A percentile compares a stretch with the other conserved stretches of the same genome.
phyloP scores from a whole-genome alignment of 2,888 invertebrate genomes.

The Drosophila anomalata region DNA sequence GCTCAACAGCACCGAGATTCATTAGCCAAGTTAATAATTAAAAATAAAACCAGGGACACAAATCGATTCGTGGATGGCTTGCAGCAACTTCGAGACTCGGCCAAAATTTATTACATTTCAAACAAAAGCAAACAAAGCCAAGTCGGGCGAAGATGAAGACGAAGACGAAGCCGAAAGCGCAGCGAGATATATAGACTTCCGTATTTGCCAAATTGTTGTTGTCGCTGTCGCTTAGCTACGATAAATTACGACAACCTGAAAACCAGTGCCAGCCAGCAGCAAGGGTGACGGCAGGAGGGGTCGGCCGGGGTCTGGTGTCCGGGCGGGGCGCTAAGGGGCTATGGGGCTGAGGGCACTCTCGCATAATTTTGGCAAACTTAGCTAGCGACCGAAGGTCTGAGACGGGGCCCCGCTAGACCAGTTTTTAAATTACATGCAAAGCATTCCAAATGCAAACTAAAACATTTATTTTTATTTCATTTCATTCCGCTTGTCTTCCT shows the following conservation, averaged over 20 bases:
- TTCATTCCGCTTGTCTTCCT: constrained; percentile 69
- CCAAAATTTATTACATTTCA: constrained; percentile 59
- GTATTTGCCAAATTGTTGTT: constrained; percentile 65
- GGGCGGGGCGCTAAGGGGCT: constrained; percentile 12
- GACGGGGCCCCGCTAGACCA: constrained; percentile 61
- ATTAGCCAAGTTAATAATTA: constrained; percentile 69
- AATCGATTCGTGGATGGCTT: constrained; percentile 62
- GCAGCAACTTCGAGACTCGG: constrained; percentile 43
- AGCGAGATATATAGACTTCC: constrained; percentile 69
- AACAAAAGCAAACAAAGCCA: constrained; percentile 33
- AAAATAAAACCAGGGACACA: constrained; percentile 47
- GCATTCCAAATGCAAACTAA: constrained; percentile 78
- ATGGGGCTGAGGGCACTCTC: constrained; percentile 59
- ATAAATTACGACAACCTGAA: constrained; percentile 75
- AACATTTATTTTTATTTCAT: constrained; percentile 73
- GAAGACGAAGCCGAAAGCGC: constrained; percentile 28
- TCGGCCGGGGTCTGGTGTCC: constrained; percentile 20
- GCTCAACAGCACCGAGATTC: constrained; percentile 34
- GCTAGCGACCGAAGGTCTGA: constrained; percentile 67
- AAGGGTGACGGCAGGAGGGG: constrained; percentile 2
- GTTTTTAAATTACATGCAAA: constrained; percentile 82
- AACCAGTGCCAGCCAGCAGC: constrained; percentile 10
- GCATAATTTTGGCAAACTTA: constrained; percentile 81
- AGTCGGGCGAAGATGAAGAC: constrained; percentile 2
- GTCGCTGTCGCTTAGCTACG: constrained; percentile 46